Percentiles rank a stretch among this genome's conserved stretches.
Conservation (phyloP, 2,888 invertebrate species). For the Polylopha cassiicola region DNA sequence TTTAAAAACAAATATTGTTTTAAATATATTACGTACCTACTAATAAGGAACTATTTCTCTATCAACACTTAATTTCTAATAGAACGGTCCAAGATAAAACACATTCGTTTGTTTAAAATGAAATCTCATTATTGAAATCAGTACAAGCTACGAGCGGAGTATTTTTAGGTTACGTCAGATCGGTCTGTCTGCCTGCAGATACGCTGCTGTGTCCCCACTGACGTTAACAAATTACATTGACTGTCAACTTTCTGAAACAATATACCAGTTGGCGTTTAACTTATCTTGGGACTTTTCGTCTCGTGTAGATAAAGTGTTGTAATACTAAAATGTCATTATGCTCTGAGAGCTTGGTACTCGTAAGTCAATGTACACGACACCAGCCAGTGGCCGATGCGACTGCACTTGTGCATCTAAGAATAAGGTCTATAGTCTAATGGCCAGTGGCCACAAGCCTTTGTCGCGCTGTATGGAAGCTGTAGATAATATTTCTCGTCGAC, state of each 20-base stretch:
- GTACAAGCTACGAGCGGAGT: conserved; percentile 44
- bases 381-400: neutral
- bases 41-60: no score
- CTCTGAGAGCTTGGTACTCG: conserved; percentile 56
- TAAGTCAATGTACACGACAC: conserved; percentile 43
- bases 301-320: conserved; percentile 73
- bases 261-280: conserved; percentile 74
- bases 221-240: conserved; percentile 74
- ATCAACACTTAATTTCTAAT: conserved; percentile 28
- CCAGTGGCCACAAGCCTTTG: conserved; percentile 6
- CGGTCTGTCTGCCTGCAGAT: conserved; percentile 37
- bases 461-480: conserved; percentile 18
- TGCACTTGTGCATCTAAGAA: neutral
- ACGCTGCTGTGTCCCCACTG: conserved; percentile 44
- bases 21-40: no score
- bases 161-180: conserved; percentile 63
- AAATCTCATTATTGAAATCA: conserved; percentile 62
- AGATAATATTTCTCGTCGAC: conserved; percentile 66
- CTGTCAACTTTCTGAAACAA: conserved; percentile 74
- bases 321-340: conserved; percentile 76
- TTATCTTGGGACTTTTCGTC: conserved; percentile 72
- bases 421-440: conserved; percentile 11
- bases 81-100: conserved; percentile 55
- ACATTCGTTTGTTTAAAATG: conserved; percentile 47
- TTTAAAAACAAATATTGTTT: no score